phyloP scores from a whole-genome alignment of 2,797 vertebrate species.

The Karalla daura region DNA sequence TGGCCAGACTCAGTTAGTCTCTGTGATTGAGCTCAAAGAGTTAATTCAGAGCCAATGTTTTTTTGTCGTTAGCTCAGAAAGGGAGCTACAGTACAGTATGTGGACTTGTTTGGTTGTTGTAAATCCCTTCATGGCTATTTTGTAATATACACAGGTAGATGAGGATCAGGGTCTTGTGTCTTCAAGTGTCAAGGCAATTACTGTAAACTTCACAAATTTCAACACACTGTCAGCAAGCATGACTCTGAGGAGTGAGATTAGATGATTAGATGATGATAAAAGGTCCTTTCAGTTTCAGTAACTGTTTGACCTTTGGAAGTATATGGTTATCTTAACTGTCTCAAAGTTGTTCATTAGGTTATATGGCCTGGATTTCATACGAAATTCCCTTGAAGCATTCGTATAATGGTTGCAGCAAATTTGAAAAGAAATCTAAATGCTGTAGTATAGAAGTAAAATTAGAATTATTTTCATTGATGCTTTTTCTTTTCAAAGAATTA shows the following conservation, averaged over 20 bases:
- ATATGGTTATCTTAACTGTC: not conserved
- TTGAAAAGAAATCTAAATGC: not conserved
- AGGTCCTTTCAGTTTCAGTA: constrained; percentile 1
- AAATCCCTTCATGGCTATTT: not conserved
- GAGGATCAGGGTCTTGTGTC: constrained; percentile 25
- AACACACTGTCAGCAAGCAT: constrained; percentile 29
- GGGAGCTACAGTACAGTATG: constrained; percentile 10
- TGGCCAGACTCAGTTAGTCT: constrained; percentile 7
- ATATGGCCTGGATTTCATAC: not conserved
- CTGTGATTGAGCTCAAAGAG: constrained; percentile 25
- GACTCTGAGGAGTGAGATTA: constrained; percentile 2
- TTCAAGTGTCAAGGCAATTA: constrained; percentile 7
- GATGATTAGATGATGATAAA: constrained; percentile 21
- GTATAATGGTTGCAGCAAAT: constrained; percentile 3
- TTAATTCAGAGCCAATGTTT: constrained; percentile 14
- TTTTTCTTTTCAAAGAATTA: constrained; percentile 1
- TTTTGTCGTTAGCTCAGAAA: constrained; percentile 3
- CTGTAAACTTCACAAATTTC: constrained; percentile 10
- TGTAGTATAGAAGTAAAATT: not conserved
- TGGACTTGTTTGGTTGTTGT: constrained; percentile 2
- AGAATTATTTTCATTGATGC: not conserved
- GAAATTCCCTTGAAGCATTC: not conserved
- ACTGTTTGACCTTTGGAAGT: constrained; percentile 39
- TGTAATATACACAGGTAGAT: constrained; percentile 20
- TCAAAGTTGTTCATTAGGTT: not conserved